Evolutionary conservation across 2,888 invertebrate species (phyloP).

Genomic region (Halictus ligatus): DNA sequence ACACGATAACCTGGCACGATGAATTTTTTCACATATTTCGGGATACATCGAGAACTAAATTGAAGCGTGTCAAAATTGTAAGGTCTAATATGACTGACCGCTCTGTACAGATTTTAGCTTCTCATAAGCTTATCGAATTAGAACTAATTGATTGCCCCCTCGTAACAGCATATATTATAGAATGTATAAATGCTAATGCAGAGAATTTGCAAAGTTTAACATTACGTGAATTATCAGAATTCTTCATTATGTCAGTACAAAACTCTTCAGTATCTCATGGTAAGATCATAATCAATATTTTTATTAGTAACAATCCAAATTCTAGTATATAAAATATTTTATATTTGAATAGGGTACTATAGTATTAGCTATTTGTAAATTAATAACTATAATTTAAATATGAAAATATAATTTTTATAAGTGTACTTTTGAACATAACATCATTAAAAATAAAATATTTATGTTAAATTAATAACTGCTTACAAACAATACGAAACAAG

Average conservation of each 20-base stretch:
- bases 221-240: conserved; percentile 88
- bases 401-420: too few relatives aligned
- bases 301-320: not conserved
- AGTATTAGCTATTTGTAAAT: not conserved
- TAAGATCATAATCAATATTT: conserved; percentile 26
- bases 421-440: too few relatives aligned
- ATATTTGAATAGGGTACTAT: not conserved
- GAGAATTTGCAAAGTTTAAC: conserved; percentile 89
- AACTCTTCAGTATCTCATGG: conserved; percentile 86
- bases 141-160: conserved; percentile 91
- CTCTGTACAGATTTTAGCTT: conserved; percentile 89
- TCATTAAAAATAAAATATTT: not conserved
- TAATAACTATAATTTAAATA: not conserved
- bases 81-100: conserved; percentile 90
- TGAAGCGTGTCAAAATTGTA: conserved; percentile 89
- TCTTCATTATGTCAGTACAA: conserved; percentile 85
- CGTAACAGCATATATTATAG: conserved; percentile 88
- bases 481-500: not conserved
- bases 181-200: conserved; percentile 89
- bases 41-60: conserved; percentile 88
- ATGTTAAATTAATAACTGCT: not conserved
- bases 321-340: not conserved
- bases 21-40: conserved; percentile 90
- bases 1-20: conserved; percentile 87
- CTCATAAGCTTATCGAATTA: conserved; percentile 90